Conservation (phyloP, 1,140 invertebrate genomes). For the Leptoteleia sp. region DNA sequence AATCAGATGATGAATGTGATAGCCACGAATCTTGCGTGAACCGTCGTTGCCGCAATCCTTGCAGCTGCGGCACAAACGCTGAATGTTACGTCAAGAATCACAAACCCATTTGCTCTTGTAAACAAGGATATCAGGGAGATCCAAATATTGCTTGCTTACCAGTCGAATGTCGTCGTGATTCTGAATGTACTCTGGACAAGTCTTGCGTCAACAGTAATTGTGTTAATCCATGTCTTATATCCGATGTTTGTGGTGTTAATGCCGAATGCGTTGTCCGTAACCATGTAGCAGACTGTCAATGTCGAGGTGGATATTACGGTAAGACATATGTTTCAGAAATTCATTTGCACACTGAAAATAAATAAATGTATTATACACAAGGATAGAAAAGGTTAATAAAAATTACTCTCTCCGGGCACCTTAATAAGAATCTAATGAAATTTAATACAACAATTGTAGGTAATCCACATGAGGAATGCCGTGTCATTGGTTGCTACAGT, state of each 20-base stretch:
- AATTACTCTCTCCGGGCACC: no score
- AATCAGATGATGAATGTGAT: slow-evolving; percentile 88
- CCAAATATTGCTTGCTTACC: slow-evolving; percentile 89
- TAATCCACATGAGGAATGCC: slow-evolving; percentile 88
- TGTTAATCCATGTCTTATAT: slow-evolving; percentile 89
- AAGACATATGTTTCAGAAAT: no score
- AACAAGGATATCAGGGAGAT: slow-evolving; percentile 91
- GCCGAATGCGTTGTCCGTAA: slow-evolving; percentile 90
- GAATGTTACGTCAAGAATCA: slow-evolving; percentile 91
- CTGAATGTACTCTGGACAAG: slow-evolving; percentile 89
- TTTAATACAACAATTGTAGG: slow-evolving; percentile 77
- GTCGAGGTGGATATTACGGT: slow-evolving; percentile 88
- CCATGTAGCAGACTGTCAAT: slow-evolving; percentile 89
- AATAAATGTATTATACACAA: no score
- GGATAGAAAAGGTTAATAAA: not conserved
- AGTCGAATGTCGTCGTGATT: slow-evolving; percentile 89
- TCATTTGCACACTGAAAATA: no score
- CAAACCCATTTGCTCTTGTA: slow-evolving; percentile 91
- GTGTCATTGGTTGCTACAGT: slow-evolving; percentile 91
- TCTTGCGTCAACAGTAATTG: slow-evolving; percentile 92
- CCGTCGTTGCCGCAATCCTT: slow-evolving; percentile 91
- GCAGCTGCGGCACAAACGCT: slow-evolving; percentile 92
- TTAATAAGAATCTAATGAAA: no score
- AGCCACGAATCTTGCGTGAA: slow-evolving; percentile 91
- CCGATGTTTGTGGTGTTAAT: slow-evolving; percentile 89